Evolutionary conservation across 2,797 vertebrate species (phyloP), one percentile per base, ranked within the genome.

Genomic region (Anolis apletophallus): DNA sequence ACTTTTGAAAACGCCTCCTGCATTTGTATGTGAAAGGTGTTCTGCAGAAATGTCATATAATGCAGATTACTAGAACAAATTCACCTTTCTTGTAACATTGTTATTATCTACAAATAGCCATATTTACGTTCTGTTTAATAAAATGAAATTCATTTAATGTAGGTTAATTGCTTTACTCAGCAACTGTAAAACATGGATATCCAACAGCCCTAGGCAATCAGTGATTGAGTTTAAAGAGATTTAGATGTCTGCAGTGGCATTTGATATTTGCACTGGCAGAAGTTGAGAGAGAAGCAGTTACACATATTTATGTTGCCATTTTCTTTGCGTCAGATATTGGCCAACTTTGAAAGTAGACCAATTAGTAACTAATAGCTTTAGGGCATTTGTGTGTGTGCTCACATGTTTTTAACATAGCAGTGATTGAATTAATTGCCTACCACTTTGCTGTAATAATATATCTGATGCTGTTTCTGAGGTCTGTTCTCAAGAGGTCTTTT

Each of bases 221-320:
- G 50, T 23, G 46, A 80, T 68, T 54, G 14, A 87, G 32, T 78
- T 78, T 87, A 34, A 72, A 26, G 73, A 50, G 68, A 68, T 77
- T 54, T 61, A 59, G 88, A 55, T 67, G 83, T 87, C 5, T 71
- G 26, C 67, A 69, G 0, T 1, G 10, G 21, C 0, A 2, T 84
- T 90, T 82, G 72, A 78, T 6, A 61, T 88, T 46, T 11, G 78
- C 83, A 89, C 86, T 87, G 54, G 54, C 88, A 64, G 84, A 81
- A 26, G 12, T 32, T 76, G 71, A 85, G 29, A 84, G 80, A 16
- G n/a, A 90, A 83, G 68, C 54, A 74, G 34, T 87, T 88, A 87
- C 16, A 86, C 11, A 17, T 57, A 76, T 2, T 85, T 85, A 85
- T 84, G 12, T 32, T 57, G 61, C 67, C 71, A 61, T 50, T 61